Conservation (phyloP, 2,113 vertebrate species). For the Galemys pyrenaicus region DNA sequence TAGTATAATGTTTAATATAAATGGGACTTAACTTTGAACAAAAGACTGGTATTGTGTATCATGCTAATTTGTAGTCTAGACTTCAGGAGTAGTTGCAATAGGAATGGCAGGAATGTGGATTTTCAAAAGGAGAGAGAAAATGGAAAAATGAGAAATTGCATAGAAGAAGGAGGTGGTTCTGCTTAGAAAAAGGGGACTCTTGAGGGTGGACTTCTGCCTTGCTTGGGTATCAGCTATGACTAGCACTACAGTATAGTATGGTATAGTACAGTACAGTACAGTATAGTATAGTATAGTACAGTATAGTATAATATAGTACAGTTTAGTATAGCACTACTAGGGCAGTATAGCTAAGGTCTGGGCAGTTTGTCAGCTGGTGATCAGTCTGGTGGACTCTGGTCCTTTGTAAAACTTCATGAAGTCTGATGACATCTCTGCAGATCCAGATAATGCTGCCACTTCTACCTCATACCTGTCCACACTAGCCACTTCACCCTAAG, state of each 20-base stretch:
- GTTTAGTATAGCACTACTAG: too few relatives aligned
- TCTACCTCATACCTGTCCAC: background rate
- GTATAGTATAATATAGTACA: too few relatives aligned
- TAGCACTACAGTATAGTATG: background rate
- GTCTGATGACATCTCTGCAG: background rate
- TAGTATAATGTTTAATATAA: background rate
- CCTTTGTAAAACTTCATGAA: background rate
- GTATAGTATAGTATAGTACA: too few relatives aligned
- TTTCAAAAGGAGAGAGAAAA: constrained; percentile 31
- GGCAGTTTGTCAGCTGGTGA: background rate
- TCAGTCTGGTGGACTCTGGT: background rate
- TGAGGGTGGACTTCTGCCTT: background rate
- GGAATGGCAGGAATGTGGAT: background rate
- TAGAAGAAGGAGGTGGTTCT: background rate
- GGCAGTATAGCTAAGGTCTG: background rate
- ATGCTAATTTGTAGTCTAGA: background rate
- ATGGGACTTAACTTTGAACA: background rate
- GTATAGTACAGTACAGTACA: too few relatives aligned
- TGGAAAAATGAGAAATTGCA: background rate
- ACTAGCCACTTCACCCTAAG: background rate
- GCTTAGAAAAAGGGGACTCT: background rate
- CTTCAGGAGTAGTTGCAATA: background rate
- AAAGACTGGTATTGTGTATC: background rate
- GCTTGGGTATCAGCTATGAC: background rate
- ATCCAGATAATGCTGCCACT: background rate